Percentiles rank a stretch among this genome's conserved stretches.
Evolutionary conservation across 2,113 vertebrate genomes (phyloP).

Genomic region (Lucifuga dentata): DNA sequence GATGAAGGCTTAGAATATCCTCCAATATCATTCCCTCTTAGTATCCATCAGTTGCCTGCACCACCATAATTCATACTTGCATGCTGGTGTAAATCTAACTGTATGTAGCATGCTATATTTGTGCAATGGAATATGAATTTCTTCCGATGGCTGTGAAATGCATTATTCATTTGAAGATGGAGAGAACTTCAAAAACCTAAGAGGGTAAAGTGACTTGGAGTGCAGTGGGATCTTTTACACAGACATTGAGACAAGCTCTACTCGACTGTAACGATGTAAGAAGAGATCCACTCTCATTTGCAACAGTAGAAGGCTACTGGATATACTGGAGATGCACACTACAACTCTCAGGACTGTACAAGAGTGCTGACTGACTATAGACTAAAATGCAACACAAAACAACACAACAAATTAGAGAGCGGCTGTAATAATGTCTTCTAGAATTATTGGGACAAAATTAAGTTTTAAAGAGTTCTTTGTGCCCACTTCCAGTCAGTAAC

Average conservation of each 20-base stretch:
- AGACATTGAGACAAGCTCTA: constrained; percentile 18
- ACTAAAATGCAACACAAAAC: neutral
- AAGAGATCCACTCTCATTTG: constrained; percentile 20
- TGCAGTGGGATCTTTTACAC: constrained; percentile 52
- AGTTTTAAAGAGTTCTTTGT: constrained; percentile 26
- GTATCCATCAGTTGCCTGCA: constrained; percentile 17
- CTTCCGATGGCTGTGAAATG: constrained; percentile 42
- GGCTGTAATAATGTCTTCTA: no score
- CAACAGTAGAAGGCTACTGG: neutral
- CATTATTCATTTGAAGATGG: constrained; percentile 62
- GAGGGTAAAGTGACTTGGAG: constrained; percentile 43
- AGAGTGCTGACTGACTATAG: neutral
- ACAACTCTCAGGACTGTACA: neutral
- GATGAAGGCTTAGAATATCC: no score
- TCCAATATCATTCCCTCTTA: no score
- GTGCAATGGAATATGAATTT: constrained; percentile 47
- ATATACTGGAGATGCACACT: neutral
- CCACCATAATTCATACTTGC: neutral
- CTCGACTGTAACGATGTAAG: constrained; percentile 2
- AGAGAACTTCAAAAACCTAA: constrained; percentile 51
- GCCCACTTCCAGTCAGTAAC: constrained; percentile 23
- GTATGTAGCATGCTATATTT: constrained; percentile 26
- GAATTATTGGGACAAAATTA: constrained; percentile 8
- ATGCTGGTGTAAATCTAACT: constrained; percentile 31
- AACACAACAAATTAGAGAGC: no score